Conservation (phyloP, 2,113 vertebrate genomes). For the Mormyrus iriodes region DNA sequence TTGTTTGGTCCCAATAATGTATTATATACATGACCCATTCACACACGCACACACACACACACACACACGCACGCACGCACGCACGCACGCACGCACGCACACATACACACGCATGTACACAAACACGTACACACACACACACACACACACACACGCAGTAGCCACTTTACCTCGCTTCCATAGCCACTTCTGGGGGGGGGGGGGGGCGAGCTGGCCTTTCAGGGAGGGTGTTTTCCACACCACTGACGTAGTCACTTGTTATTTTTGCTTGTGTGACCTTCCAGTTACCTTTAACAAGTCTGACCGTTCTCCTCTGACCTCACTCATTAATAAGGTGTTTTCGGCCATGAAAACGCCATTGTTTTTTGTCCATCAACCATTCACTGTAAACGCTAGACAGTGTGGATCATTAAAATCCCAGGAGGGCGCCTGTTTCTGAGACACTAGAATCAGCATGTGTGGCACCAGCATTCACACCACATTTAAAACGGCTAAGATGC, state of each 20-base stretch:
- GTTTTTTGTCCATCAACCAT: background rate
- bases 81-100: too few species aligned
- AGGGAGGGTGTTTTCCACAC: background rate
- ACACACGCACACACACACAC: too few species aligned
- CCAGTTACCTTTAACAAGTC: background rate
- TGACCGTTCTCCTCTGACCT: slow-evolving; percentile 3
- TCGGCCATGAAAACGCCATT: background rate
- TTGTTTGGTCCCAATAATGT: too few species aligned
- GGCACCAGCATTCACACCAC: background rate
- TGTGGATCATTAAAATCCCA: background rate
- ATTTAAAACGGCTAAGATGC: background rate
- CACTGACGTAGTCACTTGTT: background rate
- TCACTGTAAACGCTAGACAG: background rate
- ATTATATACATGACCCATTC: too few species aligned
- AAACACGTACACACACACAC: too few species aligned
- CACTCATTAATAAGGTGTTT: background rate
- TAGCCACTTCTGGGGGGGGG: background rate
- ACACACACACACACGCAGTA: too few species aligned
- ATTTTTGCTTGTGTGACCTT: background rate
- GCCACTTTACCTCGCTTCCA: background rate
- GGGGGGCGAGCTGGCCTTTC: background rate
- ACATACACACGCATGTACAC: too few species aligned
- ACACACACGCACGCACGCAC: too few species aligned
- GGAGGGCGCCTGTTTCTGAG: background rate
- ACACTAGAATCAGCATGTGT: background rate